Base-by-base conservation (phyloP, 2,113 vertebrate genomes). In the Cyanoliseus patagonus region DNA sequence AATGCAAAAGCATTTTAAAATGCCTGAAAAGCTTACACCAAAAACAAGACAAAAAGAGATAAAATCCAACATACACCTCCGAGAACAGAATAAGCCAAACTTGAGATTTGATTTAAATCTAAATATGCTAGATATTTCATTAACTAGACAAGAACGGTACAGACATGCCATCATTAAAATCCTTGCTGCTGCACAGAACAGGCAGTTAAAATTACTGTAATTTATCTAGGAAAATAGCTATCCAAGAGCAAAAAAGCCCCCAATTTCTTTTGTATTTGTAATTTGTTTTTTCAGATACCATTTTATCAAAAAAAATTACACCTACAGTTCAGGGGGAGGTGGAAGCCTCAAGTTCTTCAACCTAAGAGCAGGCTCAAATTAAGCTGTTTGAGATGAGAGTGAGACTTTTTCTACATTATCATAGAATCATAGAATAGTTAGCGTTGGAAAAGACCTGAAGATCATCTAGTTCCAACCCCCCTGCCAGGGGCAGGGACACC, bases 81-180 rank as follows among this genome's bases (percentile, higher is more conserved):
- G 1, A 88, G 66, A 86, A 74, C 37, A 76, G 35, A 66, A 61
- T 33, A 9, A 66, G 35, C 30, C 47, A 75, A 84, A 79, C 55
- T 57, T 83, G 35, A 78, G 66, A 74, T 84, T 82, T 81, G 76
- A 90, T 94, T 88, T 90, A 83, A 70, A 87, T 55, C 31, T 69
- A 85, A 85, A 80, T 82, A 42, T 30, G 41, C 35, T 76, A 73
- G 67, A 41, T 84, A 86, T 91, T 90, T 94, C 81, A 82, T 83
- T 90, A 96, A 73, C 72, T 69, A 70, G 75, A 87, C 37, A 74
- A 62, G 61, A 83, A 88, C 44, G 30, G 35, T 66, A 76, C 53
- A 90, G 87, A 80, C 67, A 10, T 30, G 59, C 51, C 68, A 62
- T 84, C 70, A 90, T 90, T 92, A 83, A 95, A 94, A 82, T 91